Evolutionary conservation across 64 coral and sea anemone genomes (phyloP), one percentile per base, ranked within the genome.

Genomic region (Montipora capricornis): DNA sequence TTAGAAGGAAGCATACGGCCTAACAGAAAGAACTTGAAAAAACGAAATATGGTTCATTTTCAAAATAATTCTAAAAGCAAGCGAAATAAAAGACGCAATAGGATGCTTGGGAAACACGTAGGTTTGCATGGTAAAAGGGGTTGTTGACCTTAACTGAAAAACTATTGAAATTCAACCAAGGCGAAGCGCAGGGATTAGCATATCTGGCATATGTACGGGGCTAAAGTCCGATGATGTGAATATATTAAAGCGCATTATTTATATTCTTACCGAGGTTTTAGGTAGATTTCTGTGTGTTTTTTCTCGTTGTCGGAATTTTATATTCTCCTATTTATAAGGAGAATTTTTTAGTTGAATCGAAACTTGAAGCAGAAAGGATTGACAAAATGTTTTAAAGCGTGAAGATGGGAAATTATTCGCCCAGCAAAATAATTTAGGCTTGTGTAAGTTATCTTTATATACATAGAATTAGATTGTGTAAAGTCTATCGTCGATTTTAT

Each of bases 61-160:
- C 93, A 94, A 47, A 89, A 94, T 14, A 77, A 94, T 44, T 94
- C 92, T 22, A 93, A 89, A 78, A 91, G 92, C 15, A 97, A 93
- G 49, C 94, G 95, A 77, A 97, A 78, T 45, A 97, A 97, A 92
- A 97, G 94, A 22, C 69, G 88, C 20, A 93, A 97, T 82, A 97
- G 95, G 47, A 97, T 97, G 95, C 57, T 91, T 26, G 95, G 95
- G 19, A 97, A 97, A 78, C 95, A 97, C 84, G 80, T 97, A 62
- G 92, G 95, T 83, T 20, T 97, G 48, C 95, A 97, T 46, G 95
- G 95, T 5, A 97, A 97, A 89, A 82, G 95, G 52, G 95, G 95
- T 45, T 87, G 91, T 79, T 96, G 69, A 96, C 62, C 37, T 68
- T 73, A 44, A 19, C 64, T 71, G 10, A 6, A 66, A 71, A 71